Base-by-base conservation (phyloP, 2,113 vertebrate genomes). In the Zootoca vivipara region DNA sequence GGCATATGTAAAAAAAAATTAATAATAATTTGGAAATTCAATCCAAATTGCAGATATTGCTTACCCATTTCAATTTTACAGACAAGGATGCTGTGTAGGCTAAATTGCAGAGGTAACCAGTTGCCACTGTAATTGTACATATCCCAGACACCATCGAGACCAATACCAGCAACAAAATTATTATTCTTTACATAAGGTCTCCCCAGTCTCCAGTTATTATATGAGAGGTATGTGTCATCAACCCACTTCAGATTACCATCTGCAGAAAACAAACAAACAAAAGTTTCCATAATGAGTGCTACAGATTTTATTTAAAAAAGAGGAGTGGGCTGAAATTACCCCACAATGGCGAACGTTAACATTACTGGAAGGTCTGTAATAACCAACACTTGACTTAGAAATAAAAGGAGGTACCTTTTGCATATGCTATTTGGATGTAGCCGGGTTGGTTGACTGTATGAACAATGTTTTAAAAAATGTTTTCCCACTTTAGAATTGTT, bases 41-140 rank as follows among this genome's bases (percentile, higher is more conserved):
- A 46, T 67, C 12, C 30, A 65, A n/a, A 69, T 26, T 52, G 67
- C 10, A 82, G 8, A 35, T 28, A 20, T 5, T 46, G 94, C 97
- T 95, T 96, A 99, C 99, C 98, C 15, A 97, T 95, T 94, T 99
- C 98, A 0, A 99, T 97, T 96, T 99, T 99, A 95, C 99, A 99
- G 94, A 97, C 96, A 7, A 99, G 97, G 85, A 99, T 97, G 84
- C 96, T 97, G 77, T 94, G 96, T 87, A 98, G 97, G 42, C 96
- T 96, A 94, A 98, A 98, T 64, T 93, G 91, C 18, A 90, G 82
- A 83, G 88, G 87, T 0, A 94, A 96, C 91, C 93, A 92, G 1
- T 93, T 58, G 5, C 3, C 22, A 67, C 70, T 78, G 65, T 96
- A 95, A 62, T 92, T 83, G 35, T 97, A 88, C 85, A 98, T 93